Base-by-base conservation (phyloP, 2,888 invertebrate genomes). In the Crocallis elinguaria region DNA sequence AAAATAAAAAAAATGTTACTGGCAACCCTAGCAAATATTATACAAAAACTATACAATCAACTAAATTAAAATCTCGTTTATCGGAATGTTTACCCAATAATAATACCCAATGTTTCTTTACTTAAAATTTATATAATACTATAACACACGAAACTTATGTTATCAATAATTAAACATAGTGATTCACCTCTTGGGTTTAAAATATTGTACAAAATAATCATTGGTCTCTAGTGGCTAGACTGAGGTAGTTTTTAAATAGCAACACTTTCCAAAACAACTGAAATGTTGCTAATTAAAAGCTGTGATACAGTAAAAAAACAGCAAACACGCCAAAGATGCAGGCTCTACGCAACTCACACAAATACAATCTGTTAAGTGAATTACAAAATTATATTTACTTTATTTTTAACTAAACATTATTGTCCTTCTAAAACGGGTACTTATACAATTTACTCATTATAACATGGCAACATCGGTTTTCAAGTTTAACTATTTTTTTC, bases 11-110 rank as follows among this genome's bases (percentile, higher is more conserved):
- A 62, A 61, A 72, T 64, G 60, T 67, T 71, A 77, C 73, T 74
- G 76, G 69, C 73, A 74, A 68, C 54, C 56, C 55, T 66, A 62
- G 30, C 5, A 35, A 57, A 48, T 59, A 65, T 50, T 60, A 67
- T 44, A 44, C 45, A 58, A 43, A 21, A 42, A 44, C n/a, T 25
- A 25, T 52, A 56, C 21, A 39, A 37, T 43, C 13, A 54, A 54
- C 45, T 58, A 62, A 54, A 61, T 52, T 43, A 32, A 12, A 46
- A 59, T 65, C 69, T 65, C 59, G 66, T 65, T 66, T 69, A 69
- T 63, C 59, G 80, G 79, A 79, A 76, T 80, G 75, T 78, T 68
- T 60, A 55, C 53, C 60, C 70, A 70, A 71, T 23, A 4, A 19
- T 19, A 4, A 19, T 68, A n/a, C n/a, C n/a, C n/a, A n/a, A n/a